These are phyloP conservation scores for Bombus pyrosoma DNA, from an alignment of 1,140 invertebrate genomes.

Conservation along the genomic window DNA sequence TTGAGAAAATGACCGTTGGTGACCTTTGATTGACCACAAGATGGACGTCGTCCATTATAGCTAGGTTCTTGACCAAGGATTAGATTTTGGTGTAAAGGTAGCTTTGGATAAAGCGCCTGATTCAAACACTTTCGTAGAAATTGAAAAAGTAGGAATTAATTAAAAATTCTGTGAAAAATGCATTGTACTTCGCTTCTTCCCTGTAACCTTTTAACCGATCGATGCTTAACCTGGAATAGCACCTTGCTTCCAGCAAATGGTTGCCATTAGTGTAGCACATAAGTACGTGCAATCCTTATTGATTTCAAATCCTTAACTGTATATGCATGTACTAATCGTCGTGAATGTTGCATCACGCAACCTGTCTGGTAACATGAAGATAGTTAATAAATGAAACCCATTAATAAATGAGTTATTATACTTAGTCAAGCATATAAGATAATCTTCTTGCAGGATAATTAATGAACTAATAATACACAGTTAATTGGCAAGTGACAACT, in stretches of 20 bases:
- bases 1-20: background rate
- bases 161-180: background rate
- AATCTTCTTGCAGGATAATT: background rate
- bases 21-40: background rate
- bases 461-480: background rate
- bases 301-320: background rate
- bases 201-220: background rate
- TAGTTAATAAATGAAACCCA: too few species aligned
- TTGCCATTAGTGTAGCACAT: background rate
- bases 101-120: background rate
- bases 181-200: too few species aligned
- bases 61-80: background rate
- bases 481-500: background rate
- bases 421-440: too few species aligned
- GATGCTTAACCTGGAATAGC: background rate
- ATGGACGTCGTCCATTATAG: background rate
- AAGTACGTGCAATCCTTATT: background rate
- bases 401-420: too few species aligned
- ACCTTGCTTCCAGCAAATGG: background rate
- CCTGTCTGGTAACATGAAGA: background rate
- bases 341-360: background rate
- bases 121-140: background rate
- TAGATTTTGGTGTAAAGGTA: background rate
- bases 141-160: background rate
- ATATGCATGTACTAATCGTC: background rate